phyloP scores from a whole-genome alignment of 2,113 vertebrate species.

The Scolopax mira region DNA sequence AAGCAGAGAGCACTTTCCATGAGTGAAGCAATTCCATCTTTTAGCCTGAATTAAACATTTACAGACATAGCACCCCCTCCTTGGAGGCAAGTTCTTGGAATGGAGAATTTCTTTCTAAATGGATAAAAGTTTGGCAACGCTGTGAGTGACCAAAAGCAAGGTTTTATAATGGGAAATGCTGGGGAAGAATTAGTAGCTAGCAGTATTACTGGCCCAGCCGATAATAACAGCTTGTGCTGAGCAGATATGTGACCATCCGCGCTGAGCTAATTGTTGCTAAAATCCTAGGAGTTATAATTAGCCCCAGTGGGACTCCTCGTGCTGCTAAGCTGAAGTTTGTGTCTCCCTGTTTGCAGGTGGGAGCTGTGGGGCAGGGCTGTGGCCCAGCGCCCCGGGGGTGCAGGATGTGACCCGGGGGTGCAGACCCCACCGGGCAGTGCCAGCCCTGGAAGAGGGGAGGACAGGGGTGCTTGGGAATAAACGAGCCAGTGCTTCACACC shows the following conservation, averaged over 20 bases:
- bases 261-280: conserved; percentile 65
- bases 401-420: rapidly evolving
- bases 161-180: background rate
- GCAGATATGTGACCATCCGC: conserved; percentile 46
- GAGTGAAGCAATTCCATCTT: background rate
- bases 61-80: background rate
- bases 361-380: background rate
- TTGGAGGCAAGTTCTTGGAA: background rate
- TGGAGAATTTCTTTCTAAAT: background rate
- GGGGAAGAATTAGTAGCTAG: background rate
- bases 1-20: background rate
- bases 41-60: background rate
- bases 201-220: background rate
- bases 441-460: background rate
- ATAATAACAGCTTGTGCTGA: background rate
- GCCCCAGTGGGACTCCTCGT: background rate
- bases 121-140: background rate
- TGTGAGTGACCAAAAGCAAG: background rate
- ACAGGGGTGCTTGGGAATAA: rapidly evolving
- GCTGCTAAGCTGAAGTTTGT: background rate
- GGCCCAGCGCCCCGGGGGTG: background rate
- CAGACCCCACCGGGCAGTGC: rapidly evolving
- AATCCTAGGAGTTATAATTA: conserved; percentile 61
- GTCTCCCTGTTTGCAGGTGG: background rate
- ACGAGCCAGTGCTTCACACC: background rate